Base-by-base conservation (phyloP, 2,888 invertebrate species). In the Eupithecia tripunctaria region DNA sequence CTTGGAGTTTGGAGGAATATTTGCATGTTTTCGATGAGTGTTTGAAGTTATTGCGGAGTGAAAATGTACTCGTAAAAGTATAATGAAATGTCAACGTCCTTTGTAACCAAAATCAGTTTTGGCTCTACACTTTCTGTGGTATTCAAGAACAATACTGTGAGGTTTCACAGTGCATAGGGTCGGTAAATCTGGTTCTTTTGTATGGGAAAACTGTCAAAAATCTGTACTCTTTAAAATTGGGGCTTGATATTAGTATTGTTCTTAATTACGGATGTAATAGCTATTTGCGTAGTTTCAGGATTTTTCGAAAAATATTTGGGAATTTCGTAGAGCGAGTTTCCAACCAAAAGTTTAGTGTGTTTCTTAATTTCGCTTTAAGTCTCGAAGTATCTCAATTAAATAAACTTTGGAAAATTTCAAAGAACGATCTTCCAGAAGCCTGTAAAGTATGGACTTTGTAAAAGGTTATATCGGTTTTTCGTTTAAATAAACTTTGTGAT, bases 11-110 rank as follows among this genome's bases (percentile, higher is more conserved):
- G 18, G 29, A 29, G 79, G 81, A 82, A 84, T 76, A 85, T 81
- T 80, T 85, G 76, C 81, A 83, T 82, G 79, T 82, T 83, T 80
- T 79, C 79, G 79, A 81, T 56, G 56, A 79, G 76, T 84, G 81
- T 82, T 78, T 78, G 81, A 85, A 82, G 82, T 84, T 84, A 82
- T 81, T 82, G 77, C 81, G 74, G 75, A 81, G 76, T 78, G 78
- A 82, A 86, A 87, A 56, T 56, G 21, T 25, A 25, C 14, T 14
- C 56, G 10, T 56, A 25, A 56, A 56, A 21, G 21, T 14, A 25
- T n/a, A 56, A 56, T 56, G 56, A 56, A 56, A 56, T 25, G 56
- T 56, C 25, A 56, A 56, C 21, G 21, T 4, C 25, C 10, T 51
- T 51, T 51, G 51, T 21, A 21, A 51, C 51, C 51, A 25, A 51